Conservation (phyloP, 2,113 vertebrate species). For the Corydoras sp. region DNA sequence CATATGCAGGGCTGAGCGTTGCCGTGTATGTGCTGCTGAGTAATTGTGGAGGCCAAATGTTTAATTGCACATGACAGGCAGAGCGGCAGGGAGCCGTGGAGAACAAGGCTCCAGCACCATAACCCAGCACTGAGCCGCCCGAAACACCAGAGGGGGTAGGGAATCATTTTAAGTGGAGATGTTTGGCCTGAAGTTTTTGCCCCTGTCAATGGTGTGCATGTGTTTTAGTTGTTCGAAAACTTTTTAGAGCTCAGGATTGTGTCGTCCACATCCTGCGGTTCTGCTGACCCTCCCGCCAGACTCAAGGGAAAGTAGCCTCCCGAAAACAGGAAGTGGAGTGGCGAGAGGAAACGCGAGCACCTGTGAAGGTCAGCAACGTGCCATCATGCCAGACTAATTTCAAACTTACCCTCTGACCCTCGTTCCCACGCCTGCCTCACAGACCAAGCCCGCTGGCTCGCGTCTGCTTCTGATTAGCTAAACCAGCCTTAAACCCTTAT, state of each 20-base stretch:
- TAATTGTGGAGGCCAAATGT: conserved; percentile 97
- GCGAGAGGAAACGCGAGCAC: conserved; percentile 72
- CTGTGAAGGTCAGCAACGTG: conserved; percentile 78
- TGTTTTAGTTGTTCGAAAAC: conserved; percentile 8
- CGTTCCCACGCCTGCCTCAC: conserved; percentile 69
- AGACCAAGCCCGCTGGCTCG: conserved; percentile 38
- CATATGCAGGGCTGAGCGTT: conserved; percentile 83
- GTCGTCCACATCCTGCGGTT: background rate
- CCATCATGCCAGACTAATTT: conserved; percentile 87
- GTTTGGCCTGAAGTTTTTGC: conserved; percentile 20
- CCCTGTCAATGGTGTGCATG: conserved; percentile 5
- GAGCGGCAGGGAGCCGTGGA: conserved; percentile 83
- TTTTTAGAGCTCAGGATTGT: background rate
- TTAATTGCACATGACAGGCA: conserved; percentile 99
- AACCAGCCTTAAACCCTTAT: conserved; percentile 76
- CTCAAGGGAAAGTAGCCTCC: conserved; percentile 26
- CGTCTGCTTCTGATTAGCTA: conserved; percentile 81
- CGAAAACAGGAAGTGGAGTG: conserved; percentile 71
- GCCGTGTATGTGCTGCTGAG: conserved; percentile 92
- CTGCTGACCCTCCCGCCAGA: conserved; percentile 6
- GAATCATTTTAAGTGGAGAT: conserved; percentile 18
- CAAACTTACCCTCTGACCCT: conserved; percentile 76
- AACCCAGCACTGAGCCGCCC: conserved; percentile 55
- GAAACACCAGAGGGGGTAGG: conserved; percentile 48
- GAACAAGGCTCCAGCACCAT: conserved; percentile 76